Base-by-base conservation (phyloP, 1,140 invertebrate genomes). In the Chrysomallon squamiferum region DNA sequence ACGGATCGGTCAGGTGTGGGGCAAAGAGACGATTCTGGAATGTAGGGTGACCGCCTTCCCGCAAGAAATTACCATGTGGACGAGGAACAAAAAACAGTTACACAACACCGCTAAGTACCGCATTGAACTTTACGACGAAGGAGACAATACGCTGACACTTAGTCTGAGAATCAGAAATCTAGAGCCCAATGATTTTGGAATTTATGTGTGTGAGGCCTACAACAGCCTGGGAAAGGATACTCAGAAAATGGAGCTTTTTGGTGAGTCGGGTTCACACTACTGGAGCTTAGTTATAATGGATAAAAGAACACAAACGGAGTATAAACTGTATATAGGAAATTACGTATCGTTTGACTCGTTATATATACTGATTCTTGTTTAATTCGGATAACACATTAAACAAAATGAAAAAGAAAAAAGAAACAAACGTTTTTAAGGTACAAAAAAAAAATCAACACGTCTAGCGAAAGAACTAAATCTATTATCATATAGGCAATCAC, bases 21-120 rank as follows among this genome's bases (percentile, higher is more conserved):
- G 75, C n/a, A 73, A 71, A 50, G 75, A 80, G 50, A 81, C 90
- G 61, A 87, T 89, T 15, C 84, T 96, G 2, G 92, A 94, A 84
- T 96, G 95, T 76, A 90, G 93, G 80, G 90, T 95, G 1, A 94
- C 97, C 84, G 93, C 94, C 0, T 95, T 90, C 81, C 95, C 95
- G 0, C 91, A 93, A 72, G 90, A 93, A 0, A 88, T 94, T 3
- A 89, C 90, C 59, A 93, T 93, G 74, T 97, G 95, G 95, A 92
- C 94, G 76, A 45, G 58, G 43, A 52, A 62, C 20, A 52, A 52
- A 6, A 15, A 13, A 9, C 35, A 47, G 9, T 47, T 68, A 7
- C 41, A 11, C 15, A 69, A 62, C 15, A 64, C 27, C 22, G 63
- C 57, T 49, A 95, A 95, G 84, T 95, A 95, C 85, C 88, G 87